phyloP scores from a whole-genome alignment of 2,888 invertebrate species.

The Pollenia labialis region DNA sequence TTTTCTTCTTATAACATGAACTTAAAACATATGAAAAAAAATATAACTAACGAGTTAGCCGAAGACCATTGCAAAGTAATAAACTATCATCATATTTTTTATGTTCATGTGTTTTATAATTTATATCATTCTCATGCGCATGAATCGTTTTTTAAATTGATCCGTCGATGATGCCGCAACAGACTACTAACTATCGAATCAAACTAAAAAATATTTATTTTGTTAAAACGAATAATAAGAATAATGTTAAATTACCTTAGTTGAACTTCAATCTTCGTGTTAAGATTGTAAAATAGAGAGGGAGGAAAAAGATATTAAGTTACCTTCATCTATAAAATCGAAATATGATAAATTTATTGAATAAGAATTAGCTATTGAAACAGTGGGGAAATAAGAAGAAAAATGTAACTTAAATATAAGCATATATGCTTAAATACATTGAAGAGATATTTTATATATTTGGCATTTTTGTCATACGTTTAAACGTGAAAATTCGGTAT shows the following conservation, averaged over 20 bases:
- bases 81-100: conserved; percentile 70
- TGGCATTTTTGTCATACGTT: too few relatives aligned
- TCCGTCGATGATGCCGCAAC: conserved; percentile 63
- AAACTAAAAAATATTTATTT: conserved; percentile 48
- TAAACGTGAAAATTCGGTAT: too few relatives aligned
- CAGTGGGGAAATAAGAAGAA: not conserved
- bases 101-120: conserved; percentile 67
- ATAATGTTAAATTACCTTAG: conserved; percentile 63
- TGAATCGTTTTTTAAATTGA: conserved; percentile 73
- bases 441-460: too few relatives aligned
- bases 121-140: conserved; percentile 72
- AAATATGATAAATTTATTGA: conserved; percentile 57
- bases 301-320: conserved; percentile 52
- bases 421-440: too few relatives aligned
- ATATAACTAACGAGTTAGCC: conserved; percentile 68
- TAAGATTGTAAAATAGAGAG: conserved; percentile 34
- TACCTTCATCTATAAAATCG: conserved; percentile 44
- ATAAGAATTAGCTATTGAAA: conserved; percentile 2
- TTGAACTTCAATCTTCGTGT: conserved; percentile 65
- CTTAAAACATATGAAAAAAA: conserved; percentile 7
- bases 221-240: conserved; percentile 34
- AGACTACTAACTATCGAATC: conserved; percentile 46
- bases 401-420: not conserved
- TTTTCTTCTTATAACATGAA: conserved; percentile 14
- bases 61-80: conserved; percentile 56